Percentiles rank a stretch among this genome's conserved stretches.
phyloP scores from a whole-genome alignment of 1,140 invertebrate genomes.

The Latrodectus geometricus region DNA sequence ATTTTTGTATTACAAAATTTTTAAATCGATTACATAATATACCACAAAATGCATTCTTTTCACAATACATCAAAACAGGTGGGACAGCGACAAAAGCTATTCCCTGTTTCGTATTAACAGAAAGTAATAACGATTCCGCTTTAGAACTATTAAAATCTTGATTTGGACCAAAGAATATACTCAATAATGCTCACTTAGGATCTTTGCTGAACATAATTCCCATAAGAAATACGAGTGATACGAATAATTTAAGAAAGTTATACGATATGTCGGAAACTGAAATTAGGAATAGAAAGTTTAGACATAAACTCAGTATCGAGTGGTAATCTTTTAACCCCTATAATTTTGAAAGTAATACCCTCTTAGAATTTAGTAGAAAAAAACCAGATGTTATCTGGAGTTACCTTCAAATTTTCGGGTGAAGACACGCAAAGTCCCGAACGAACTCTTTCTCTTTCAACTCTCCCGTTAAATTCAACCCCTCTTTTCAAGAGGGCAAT shows the following conservation, averaged over 20 bases:
- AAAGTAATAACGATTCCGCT: background rate
- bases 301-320: background rate
- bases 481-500: too few species aligned
- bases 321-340: background rate
- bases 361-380: background rate
- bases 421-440: background rate
- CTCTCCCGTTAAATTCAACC: too few species aligned
- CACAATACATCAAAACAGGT: too few species aligned
- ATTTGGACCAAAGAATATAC: background rate
- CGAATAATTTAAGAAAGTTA: background rate
- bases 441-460: background rate
- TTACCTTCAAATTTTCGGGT: background rate
- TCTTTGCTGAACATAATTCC: background rate
- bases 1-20: too few species aligned
- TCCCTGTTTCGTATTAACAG: background rate
- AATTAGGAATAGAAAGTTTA: constrained; percentile 7
- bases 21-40: too few species aligned
- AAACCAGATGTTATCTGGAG: background rate
- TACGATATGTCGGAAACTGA: background rate
- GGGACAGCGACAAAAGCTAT: background rate
- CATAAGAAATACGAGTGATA: background rate
- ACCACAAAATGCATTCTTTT: too few species aligned
- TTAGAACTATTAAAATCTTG: background rate
- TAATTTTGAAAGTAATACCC: constrained; percentile 1
- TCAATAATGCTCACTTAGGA: background rate